Evolutionary conservation across 2,888 invertebrate genomes (phyloP).

Genomic region (Drosophila putrida): DNA sequence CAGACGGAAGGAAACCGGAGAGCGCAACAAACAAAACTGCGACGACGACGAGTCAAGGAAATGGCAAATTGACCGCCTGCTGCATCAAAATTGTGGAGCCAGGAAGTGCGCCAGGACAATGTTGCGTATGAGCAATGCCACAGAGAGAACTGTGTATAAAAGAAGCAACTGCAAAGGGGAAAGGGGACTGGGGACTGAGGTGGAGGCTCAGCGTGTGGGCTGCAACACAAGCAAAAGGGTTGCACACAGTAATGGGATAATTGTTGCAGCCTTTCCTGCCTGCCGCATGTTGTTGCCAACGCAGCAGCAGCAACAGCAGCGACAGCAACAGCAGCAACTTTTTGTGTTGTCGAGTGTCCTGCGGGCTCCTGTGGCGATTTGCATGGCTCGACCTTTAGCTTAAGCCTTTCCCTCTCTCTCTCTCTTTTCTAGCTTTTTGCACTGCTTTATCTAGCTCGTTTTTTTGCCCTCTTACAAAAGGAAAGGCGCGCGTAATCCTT

Average conservation of each 20-base stretch:
- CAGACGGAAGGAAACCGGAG: constrained; percentile 54
- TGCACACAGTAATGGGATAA: constrained; percentile 78
- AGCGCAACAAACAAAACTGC: constrained; percentile 14
- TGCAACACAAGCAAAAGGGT: constrained; percentile 62
- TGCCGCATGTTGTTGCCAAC: constrained; percentile 59
- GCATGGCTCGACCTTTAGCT: constrained; percentile 66
- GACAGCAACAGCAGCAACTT: constrained; percentile 15
- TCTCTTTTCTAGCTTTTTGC: background rate
- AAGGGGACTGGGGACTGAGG: background rate
- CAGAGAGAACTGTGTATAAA: background rate
- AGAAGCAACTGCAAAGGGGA: too few species aligned
- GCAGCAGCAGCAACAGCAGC: constrained; percentile 41
- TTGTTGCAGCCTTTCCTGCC: constrained; percentile 71
- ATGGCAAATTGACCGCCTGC: constrained; percentile 85
- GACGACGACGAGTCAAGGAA: constrained; percentile 70
- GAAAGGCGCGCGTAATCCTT: constrained; percentile 63
- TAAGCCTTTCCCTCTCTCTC: constrained; percentile 54
- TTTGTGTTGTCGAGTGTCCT: constrained; percentile 55
- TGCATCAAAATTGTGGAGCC: constrained; percentile 62
- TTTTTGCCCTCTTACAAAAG: background rate
- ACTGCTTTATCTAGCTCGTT: constrained; percentile 10
- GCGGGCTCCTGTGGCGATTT: constrained; percentile 68
- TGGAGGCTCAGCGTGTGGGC: constrained; percentile 60
- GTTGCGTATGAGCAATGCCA: constrained; percentile 69
- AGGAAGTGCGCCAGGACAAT: constrained; percentile 67